phyloP scores from a whole-genome alignment of 92 coral and sea anemone genomes.

The Bergia sp. region DNA sequence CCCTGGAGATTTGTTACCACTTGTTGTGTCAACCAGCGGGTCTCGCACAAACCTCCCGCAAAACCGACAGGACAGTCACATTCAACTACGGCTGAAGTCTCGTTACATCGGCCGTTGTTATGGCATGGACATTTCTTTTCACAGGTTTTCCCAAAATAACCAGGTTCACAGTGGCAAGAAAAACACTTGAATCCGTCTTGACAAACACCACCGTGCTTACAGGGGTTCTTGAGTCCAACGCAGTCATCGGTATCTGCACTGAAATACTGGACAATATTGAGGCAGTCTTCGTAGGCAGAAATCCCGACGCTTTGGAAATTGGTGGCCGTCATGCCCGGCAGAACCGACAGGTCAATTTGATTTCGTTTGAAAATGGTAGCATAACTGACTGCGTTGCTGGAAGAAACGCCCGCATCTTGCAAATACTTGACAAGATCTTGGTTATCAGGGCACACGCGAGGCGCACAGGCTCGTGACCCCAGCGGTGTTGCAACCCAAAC shows the following conservation, averaged over 20 bases:
- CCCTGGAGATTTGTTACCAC: conserved; percentile 19
- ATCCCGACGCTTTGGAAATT: conserved; percentile 65
- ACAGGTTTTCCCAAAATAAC: conserved; percentile 49
- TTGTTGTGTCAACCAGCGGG: conserved; percentile 30
- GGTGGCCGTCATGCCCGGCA: conserved; percentile 43
- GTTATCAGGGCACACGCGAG: background rate
- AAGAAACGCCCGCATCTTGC: conserved; percentile 60
- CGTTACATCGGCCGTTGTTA: conserved; percentile 46
- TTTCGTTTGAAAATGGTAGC: conserved; percentile 47
- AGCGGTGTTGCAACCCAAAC: background rate
- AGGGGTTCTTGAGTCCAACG: conserved; percentile 9
- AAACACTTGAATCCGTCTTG: conserved; percentile 57
- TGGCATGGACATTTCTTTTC: conserved; percentile 45
- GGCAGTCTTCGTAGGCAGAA: conserved; percentile 60
- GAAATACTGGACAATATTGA: conserved; percentile 61
- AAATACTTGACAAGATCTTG: conserved; percentile 20
- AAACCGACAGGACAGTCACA: conserved; percentile 52
- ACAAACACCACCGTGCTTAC: conserved; percentile 45
- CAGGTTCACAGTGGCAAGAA: conserved; percentile 46
- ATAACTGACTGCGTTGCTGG: conserved; percentile 27
- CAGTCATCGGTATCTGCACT: conserved; percentile 63
- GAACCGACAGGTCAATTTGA: conserved; percentile 53
- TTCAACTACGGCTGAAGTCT: conserved; percentile 34
- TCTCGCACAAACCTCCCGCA: conserved; percentile 42
- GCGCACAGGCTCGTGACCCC: background rate